phyloP scores from a whole-genome alignment of 2,888 invertebrate genomes.

The Rapana venosa region DNA sequence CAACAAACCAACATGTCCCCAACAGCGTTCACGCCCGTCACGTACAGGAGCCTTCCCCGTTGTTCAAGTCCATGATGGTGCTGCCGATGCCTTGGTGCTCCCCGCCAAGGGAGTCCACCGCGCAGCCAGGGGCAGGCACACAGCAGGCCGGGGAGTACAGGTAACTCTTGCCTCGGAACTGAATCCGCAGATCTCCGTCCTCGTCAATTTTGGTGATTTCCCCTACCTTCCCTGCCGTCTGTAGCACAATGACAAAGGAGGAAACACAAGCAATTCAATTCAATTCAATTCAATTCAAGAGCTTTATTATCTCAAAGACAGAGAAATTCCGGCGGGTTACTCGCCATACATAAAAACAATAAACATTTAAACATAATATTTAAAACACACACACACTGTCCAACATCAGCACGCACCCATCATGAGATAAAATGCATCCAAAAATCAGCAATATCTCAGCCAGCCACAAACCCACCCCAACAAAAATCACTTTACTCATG shows the following conservation, averaged over 20 bases:
- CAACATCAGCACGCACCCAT: too few species aligned
- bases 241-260: slow-evolving; percentile 8
- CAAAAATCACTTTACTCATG: too few species aligned
- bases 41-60: neutral
- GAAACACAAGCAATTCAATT: neutral
- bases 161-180: slow-evolving; percentile 87
- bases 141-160: slow-evolving; percentile 89
- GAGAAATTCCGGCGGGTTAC: too few species aligned
- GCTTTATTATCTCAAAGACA: too few species aligned
- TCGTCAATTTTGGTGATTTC: slow-evolving; percentile 89
- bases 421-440: too few species aligned
- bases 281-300: neutral
- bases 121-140: slow-evolving; percentile 58
- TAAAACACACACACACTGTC: too few species aligned
- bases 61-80: neutral
- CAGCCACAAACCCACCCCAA: too few species aligned
- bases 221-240: slow-evolving; percentile 86
- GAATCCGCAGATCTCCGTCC: slow-evolving; percentile 89
- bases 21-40: too few species aligned
- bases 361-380: too few species aligned
- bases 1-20: too few species aligned
- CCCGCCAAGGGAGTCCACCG: neutral
- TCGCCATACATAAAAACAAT: too few species aligned
- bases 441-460: too few species aligned
- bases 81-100: neutral